These are phyloP conservation scores for Gobionotothen gibberifrons DNA, from an alignment of 2,797 vertebrate genomes.

Conservation along the genomic window DNA sequence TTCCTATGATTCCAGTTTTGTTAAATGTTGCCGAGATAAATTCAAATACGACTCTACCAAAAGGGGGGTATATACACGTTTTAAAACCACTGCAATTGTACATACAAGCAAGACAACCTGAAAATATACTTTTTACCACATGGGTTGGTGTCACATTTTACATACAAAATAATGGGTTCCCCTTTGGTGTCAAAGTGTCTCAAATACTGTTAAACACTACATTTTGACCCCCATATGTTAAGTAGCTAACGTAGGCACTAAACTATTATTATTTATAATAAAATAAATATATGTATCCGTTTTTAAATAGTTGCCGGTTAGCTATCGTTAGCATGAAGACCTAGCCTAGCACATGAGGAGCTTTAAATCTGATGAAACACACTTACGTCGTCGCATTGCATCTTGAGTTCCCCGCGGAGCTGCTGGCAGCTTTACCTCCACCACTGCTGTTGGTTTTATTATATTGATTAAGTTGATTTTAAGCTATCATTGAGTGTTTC, in stretches of 20 bases:
- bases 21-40: neutral
- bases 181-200: neutral
- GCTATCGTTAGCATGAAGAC: slow-evolving; percentile 48
- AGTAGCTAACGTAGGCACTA: rapidly evolving
- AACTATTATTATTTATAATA: neutral
- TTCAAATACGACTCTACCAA: rapidly evolving
- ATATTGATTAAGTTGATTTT: rapidly evolving
- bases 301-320: neutral
- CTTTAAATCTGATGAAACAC: rapidly evolving
- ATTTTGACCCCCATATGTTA: rapidly evolving
- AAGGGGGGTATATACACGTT: rapidly evolving
- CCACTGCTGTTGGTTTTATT: rapidly evolving
- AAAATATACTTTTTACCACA: neutral
- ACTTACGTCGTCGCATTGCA: slow-evolving; percentile 88
- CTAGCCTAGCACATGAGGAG: neutral
- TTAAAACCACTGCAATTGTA: rapidly evolving
- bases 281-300: neutral
- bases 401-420: slow-evolving; percentile 31
- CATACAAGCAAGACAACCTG: neutral
- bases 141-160: neutral
- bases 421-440: neutral
- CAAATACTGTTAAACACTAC: no score
- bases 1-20: neutral
- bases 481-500: neutral
- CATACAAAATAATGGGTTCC: no score